phyloP scores from a whole-genome alignment of 1,140 invertebrate genomes.

The Anastrepha obliqua region DNA sequence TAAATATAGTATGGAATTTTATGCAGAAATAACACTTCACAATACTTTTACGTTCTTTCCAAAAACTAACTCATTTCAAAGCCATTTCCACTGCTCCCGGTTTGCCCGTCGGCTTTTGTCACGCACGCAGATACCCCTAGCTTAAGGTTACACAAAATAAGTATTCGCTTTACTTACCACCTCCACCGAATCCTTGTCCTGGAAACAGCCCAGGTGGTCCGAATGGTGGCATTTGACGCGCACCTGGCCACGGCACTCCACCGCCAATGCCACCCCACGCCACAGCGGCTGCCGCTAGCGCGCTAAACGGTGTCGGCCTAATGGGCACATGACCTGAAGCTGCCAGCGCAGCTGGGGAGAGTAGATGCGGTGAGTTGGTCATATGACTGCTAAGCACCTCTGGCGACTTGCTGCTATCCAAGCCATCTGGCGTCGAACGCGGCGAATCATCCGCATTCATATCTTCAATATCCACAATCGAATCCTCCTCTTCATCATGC shows the following conservation, averaged over 20 bases:
- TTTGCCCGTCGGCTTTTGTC: slow-evolving; percentile 6
- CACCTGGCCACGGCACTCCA: slow-evolving; percentile 78
- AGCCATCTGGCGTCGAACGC: slow-evolving; percentile 71
- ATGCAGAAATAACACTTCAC: too few species aligned
- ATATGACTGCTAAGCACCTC: slow-evolving; percentile 71
- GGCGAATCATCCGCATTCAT: slow-evolving; percentile 76
- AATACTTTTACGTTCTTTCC: too few species aligned
- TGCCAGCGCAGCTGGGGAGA: slow-evolving; percentile 70
- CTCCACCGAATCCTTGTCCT: slow-evolving; percentile 71
- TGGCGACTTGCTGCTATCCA: slow-evolving; percentile 70
- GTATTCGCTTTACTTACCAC: slow-evolving; percentile 64
- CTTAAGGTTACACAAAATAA: not conserved
- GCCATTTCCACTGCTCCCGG: too few species aligned
- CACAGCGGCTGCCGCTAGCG: slow-evolving; percentile 79
- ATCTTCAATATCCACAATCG: slow-evolving; percentile 82
- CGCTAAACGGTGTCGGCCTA: slow-evolving; percentile 81
- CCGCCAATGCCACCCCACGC: slow-evolving; percentile 80
- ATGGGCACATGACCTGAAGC: slow-evolving; percentile 77
- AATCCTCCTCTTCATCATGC: slow-evolving; percentile 78
- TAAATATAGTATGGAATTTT: too few species aligned
- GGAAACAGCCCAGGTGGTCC: slow-evolving; percentile 73
- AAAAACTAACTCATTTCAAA: too few species aligned
- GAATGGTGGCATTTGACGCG: slow-evolving; percentile 76
- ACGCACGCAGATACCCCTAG: not conserved
- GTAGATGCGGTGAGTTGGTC: slow-evolving; percentile 67